These are phyloP conservation scores for Daktulosphaira vitifoliae DNA, from an alignment of 1,140 invertebrate genomes.

Conservation along the genomic window DNA sequence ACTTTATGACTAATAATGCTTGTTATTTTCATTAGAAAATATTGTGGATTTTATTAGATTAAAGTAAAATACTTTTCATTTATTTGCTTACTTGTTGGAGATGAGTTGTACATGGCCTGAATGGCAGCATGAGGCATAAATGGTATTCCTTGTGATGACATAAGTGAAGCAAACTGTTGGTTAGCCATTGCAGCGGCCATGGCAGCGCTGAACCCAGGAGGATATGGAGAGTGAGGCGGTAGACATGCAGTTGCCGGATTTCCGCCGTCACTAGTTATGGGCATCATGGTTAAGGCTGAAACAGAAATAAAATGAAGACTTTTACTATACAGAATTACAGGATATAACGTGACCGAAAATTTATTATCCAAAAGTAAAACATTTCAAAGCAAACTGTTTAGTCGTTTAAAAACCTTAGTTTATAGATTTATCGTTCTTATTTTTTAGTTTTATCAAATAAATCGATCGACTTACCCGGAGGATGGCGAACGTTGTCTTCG, in stretches of 20 bases:
- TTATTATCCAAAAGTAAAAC: no score
- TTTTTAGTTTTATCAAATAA: no score
- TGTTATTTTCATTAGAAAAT: no score
- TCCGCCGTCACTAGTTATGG: background rate
- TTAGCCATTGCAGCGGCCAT: conserved; percentile 40
- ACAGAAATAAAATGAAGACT: conserved; percentile 1
- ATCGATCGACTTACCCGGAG: conserved; percentile 35
- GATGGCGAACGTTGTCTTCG: conserved; percentile 30
- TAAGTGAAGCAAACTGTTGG: conserved; percentile 42
- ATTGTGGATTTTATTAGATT: no score
- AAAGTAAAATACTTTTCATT: no score
- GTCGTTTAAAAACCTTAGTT: no score
- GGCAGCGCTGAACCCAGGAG: conserved; percentile 39
- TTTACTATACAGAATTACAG: no score
- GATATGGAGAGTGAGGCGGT: conserved; percentile 34
- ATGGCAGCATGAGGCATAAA: conserved; percentile 43
- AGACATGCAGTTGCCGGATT: background rate
- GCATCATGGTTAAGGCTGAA: conserved; percentile 9
- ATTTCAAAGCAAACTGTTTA: no score
- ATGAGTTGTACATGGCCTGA: conserved; percentile 42
- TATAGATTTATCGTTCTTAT: no score
- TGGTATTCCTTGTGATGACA: conserved; percentile 43
- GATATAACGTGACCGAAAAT: no score
- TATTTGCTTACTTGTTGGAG: conserved; percentile 41
- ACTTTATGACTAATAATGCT: no score